Percentiles rank a stretch among this genome's conserved stretches.
These are phyloP conservation scores for Leptura quadrifasciata DNA, from an alignment of 2,888 invertebrate genomes.

Conservation along the genomic window DNA sequence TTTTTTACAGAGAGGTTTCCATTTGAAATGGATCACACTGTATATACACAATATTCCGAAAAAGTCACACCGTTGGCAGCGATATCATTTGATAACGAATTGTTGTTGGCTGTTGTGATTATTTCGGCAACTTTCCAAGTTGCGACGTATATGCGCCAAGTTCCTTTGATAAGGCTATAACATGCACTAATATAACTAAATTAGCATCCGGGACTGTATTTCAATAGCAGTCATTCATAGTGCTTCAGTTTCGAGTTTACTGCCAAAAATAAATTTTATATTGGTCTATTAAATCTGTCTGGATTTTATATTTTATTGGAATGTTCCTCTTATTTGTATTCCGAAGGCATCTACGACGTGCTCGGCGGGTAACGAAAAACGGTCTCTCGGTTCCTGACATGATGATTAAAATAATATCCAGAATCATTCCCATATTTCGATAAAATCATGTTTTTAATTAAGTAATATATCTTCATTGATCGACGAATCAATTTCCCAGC, in stretches of 20 bases:
- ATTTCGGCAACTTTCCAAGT: too few relatives aligned
- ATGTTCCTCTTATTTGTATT: conserved; percentile 9
- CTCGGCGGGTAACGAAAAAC: not conserved
- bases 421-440: not conserved
- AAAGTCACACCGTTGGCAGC: too few relatives aligned
- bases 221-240: too few relatives aligned
- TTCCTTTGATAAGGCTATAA: too few relatives aligned
- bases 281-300: not conserved
- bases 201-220: too few relatives aligned
- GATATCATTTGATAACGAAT: too few relatives aligned
- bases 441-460: conserved; percentile 22
- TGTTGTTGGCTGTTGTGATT: too few relatives aligned
- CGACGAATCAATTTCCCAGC: not conserved
- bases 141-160: too few relatives aligned
- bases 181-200: too few relatives aligned
- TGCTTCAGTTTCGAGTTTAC: not conserved
- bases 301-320: not conserved
- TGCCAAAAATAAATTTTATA: not conserved
- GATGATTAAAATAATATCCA: not conserved
- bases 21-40: too few relatives aligned
- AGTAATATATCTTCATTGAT: conserved; percentile 16
- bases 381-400: not conserved
- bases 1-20: too few relatives aligned
- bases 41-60: too few relatives aligned
- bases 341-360: not conserved